Evolutionary conservation across 2,888 invertebrate species (phyloP), one percentile per base, ranked within the genome.

Genomic region (Conchocele bisecta): DNA sequence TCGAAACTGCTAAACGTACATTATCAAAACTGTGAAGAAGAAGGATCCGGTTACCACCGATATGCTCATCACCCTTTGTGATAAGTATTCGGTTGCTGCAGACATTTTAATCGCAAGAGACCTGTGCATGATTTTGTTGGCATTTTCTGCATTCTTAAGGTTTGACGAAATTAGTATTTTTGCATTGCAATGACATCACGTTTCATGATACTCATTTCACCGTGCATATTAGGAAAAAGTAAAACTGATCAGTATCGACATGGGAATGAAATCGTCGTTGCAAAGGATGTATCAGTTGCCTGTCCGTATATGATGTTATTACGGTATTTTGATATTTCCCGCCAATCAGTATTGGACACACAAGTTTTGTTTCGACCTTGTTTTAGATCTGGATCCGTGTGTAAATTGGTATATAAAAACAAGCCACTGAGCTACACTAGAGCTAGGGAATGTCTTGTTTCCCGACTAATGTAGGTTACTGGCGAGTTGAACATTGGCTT

Each of bases 171-270:
- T 68, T 4, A 54, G 60, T 44, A 59, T 33, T 42, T 35, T 68
- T 22, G n/a, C n/a, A n/a, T n/a, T n/a, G n/a, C n/a, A n/a, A n/a
- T n/a, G n/a, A n/a, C n/a, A n/a, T n/a, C n/a, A n/a, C n/a, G n/a
- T n/a, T n/a, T n/a, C n/a, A n/a, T n/a, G n/a, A n/a, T n/a, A n/a
- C n/a, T n/a, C n/a, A n/a, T n/a, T n/a, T n/a, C n/a, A n/a, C n/a
- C n/a, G n/a, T n/a, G n/a, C n/a, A n/a, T n/a, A n/a, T n/a, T n/a
- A 28, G 37, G 41, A 9, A 58, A 66, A 53, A 64, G 76, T 61
- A 76, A 76, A 41, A 76, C 76, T n/a, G 75, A 75, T 54, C 70
- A 76, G 46, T 78, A 75, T 35, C 46, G 69, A 20, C 11, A 29
- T 0, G 71, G 71, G 17, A 57, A 50, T 28, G 58, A 79, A 22